Base-by-base conservation (phyloP, 1,140 invertebrate genomes). In the Drosophila littoralis region DNA sequence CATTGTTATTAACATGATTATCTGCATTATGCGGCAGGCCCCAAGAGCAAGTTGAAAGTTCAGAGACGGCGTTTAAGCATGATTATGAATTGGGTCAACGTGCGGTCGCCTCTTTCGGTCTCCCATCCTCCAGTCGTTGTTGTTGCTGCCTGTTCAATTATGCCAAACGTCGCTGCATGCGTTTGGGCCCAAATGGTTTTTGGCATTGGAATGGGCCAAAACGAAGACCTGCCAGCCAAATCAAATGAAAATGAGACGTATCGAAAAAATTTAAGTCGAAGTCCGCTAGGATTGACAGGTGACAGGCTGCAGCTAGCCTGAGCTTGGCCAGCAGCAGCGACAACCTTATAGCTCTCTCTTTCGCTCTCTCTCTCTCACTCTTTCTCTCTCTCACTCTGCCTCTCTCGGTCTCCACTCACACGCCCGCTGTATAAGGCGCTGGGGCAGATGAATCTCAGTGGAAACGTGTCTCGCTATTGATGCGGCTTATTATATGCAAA, bases 401-500 rank as follows among this genome's bases (percentile, higher is more conserved):
- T 57, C 6, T 50, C 61, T 55, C 9, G 42, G 33, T 40, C n/a
- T 12, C 1, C 51, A 32, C 63, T 58, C 63, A 51, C 54, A 72
- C 54, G 36, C 40, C 43, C 9, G 46, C 63, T 72, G 38, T 75
- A 75, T 57, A 77, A 59, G 84, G 82, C 71, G 51, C 43, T 22
- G 65, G 33, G 72, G 42, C 66, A 40, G 60, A 32, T 22, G 79
- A 88, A 88, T 88, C 83, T 77, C 76, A 45, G 80, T 45, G 42
- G 57, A 69, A 76, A 88, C 84, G 89, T 91, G 89, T 91, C 84
- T 74, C 63, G 65, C 81, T 79, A 91, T 91, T 85, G 89, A 91
- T 91, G 84, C 81, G 89, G 83, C 81, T 91, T 89, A 91, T 91
- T 91, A 91, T 91, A 91, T 91, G 89, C 89, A 91, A 91, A 91